Evolutionary conservation across 1,140 invertebrate species (phyloP).

Genomic region (Drosophila novamexicana): DNA sequence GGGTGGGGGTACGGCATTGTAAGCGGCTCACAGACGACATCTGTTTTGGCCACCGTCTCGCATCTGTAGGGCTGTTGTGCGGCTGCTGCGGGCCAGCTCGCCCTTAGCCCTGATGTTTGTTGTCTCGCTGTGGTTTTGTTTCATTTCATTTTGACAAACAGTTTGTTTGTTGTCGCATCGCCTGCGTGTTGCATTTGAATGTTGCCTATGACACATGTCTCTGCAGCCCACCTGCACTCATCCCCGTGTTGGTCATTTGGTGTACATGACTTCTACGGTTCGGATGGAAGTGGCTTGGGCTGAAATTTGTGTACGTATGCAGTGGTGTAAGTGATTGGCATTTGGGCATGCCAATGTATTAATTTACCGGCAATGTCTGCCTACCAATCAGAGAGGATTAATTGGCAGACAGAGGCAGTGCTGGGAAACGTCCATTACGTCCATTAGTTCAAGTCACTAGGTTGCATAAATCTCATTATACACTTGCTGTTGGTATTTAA

Average conservation of each 20-base stretch:
- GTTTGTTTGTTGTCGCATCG: slow-evolving; percentile 22
- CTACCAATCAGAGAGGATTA: not conserved
- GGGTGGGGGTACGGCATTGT: not conserved
- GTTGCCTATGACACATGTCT: slow-evolving; percentile 10
- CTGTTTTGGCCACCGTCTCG: slow-evolving; percentile 20
- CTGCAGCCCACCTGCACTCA: not conserved
- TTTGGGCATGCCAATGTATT: slow-evolving; percentile 8
- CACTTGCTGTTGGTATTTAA: not conserved
- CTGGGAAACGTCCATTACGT: not conserved
- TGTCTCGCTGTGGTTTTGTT: slow-evolving; percentile 25
- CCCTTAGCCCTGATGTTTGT: not conserved
- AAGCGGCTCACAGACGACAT: slow-evolving; percentile 12
- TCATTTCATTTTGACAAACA: slow-evolving; percentile 44
- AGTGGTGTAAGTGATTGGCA: slow-evolving; percentile 12
- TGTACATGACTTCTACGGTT: slow-evolving; percentile 4
- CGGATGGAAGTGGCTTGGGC: not conserved
- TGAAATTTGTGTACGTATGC: not conserved
- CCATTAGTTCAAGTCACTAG: not conserved
- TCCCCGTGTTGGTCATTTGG: slow-evolving; percentile 7
- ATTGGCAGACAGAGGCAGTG: not conserved
- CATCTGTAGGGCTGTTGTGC: not conserved
- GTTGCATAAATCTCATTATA: slow-evolving; percentile 7
- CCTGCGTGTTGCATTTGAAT: slow-evolving; percentile 16
- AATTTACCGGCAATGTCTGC: not conserved
- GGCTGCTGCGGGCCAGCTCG: not conserved